Evolutionary conservation across 1,140 invertebrate genomes (phyloP), one percentile per base, ranked within the genome.

Genomic region (Anastrepha obliqua): DNA sequence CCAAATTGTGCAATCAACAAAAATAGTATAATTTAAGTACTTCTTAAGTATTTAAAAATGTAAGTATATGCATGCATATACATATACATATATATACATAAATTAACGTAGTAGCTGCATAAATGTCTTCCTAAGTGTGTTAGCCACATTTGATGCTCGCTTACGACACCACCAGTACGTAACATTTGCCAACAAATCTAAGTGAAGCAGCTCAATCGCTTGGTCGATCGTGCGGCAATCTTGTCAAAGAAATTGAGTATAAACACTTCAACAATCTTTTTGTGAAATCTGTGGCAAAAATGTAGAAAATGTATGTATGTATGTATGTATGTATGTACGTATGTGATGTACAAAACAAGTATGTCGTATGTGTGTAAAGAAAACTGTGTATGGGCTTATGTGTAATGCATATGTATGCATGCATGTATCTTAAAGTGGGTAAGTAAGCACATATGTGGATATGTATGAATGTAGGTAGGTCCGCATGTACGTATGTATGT

Each of bases 211-310:
- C 51, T 29, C 47, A 58, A 81, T 9, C 51, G 44, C 74, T 58
- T 20, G 47, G 74, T 11, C n/a, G 47, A 51, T 81, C n/a, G 51
- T 81, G 74, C 20, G 74, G 74, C 74, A 55, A n/a, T 81, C 47
- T 81, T 55, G 47, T 55, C 74, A 81, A 55, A 81, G 74, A 17
- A 81, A 81, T 81, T n/a, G n/a, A 81, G 47, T 81, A 20, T 81
- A 29, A 81, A 51, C 42, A 74, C 17, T 58, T 29, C 29, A 29
- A 9, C 17, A n/a, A 81, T 55, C 47, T 2, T 42, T 47, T 55
- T 55, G 44, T 11, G 74, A 81, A 81, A 81, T 81, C 47, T 20
- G 47, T 58, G 74, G 74, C 47, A 81, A 58, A 81, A 29, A 81
- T n/a, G 6, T 55, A 47, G 5, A 3, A 0, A 15, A 5, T 74